Evolutionary conservation across 1,140 invertebrate genomes (phyloP).

Genomic region (Procambarus virginalis): DNA sequence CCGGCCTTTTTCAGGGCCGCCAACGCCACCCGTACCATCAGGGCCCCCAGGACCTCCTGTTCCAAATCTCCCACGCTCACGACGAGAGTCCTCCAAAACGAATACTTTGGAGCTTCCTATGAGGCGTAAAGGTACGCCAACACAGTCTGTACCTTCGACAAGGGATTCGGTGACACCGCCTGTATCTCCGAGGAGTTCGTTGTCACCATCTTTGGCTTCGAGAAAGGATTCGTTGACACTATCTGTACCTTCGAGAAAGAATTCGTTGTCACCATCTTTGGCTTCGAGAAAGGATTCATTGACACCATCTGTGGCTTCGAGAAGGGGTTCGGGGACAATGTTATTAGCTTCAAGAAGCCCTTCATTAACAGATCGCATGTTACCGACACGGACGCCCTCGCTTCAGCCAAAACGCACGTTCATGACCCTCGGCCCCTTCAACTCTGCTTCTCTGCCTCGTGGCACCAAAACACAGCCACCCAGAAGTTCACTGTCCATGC

Average conservation of each 20-base stretch:
- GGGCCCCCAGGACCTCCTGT: constrained; percentile 30
- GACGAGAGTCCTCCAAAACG: background rate
- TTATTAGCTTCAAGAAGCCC: too few relatives aligned
- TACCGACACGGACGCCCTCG: background rate
- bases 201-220: too few relatives aligned
- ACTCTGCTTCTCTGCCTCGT: constrained; percentile 37
- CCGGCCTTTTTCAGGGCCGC: constrained; percentile 5
- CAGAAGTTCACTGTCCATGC: constrained; percentile 45
- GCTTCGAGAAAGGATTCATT: too few relatives aligned
- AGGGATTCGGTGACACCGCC: background rate
- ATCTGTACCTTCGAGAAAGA: constrained; percentile 2
- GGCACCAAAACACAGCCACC: constrained; percentile 14
- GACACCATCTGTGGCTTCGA: too few relatives aligned
- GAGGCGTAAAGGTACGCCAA: background rate
- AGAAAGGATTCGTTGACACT: background rate
- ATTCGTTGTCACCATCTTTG: too few relatives aligned
- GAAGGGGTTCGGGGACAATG: too few relatives aligned
- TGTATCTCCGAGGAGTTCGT: too few relatives aligned
- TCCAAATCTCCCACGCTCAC: constrained; percentile 29
- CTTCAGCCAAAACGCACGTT: constrained; percentile 1
- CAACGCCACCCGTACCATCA: background rate
- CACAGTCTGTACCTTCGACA: constrained; percentile 7
- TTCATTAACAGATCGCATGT: background rate
- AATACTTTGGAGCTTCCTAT: constrained; percentile 6
- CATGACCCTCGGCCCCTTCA: background rate